Percentiles rank a stretch among this genome's conserved stretches.
phyloP scores from a whole-genome alignment of 1,140 invertebrate species.

The Scylla paramamosain region DNA sequence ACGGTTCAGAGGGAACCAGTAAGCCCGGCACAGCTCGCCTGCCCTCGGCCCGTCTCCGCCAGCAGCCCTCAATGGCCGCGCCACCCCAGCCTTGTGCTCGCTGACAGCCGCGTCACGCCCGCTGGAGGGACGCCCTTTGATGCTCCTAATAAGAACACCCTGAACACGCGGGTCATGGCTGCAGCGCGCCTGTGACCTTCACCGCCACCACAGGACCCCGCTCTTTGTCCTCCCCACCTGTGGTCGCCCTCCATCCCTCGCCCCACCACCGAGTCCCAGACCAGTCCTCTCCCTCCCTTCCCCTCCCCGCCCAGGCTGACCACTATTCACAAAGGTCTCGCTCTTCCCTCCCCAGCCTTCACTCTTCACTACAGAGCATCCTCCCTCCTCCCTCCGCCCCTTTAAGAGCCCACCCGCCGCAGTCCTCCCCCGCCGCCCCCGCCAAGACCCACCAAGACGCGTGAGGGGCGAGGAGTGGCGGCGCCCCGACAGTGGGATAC shows the following conservation, averaged over 20 bases:
- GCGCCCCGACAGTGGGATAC: too few species aligned
- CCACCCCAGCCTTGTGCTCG: background rate
- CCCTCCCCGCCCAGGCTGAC: background rate
- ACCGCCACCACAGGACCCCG: background rate
- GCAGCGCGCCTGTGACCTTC: background rate
- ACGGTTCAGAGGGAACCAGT: background rate
- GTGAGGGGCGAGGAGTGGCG: too few species aligned
- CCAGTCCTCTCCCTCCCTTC: background rate
- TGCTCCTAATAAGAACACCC: background rate
- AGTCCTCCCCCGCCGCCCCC: background rate
- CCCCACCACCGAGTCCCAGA: background rate
- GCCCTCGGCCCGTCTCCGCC: background rate
- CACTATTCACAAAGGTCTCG: background rate
- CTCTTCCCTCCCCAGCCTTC: background rate
- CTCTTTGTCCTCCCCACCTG: slow-evolving; percentile 3
- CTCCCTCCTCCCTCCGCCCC: background rate
- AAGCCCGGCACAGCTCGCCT: background rate
- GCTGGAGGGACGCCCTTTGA: background rate
- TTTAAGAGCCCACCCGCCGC: background rate
- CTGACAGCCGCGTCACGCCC: slow-evolving; percentile 16
- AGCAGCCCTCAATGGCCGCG: background rate
- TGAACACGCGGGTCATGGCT: background rate
- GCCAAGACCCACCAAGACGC: background rate
- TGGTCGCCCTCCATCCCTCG: background rate
- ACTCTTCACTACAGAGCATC: background rate